Percentiles rank a stretch among this genome's conserved stretches.
These are phyloP conservation scores for Tarsius wallacei DNA, from an alignment of 2,797 vertebrate species.

Conservation along the genomic window DNA sequence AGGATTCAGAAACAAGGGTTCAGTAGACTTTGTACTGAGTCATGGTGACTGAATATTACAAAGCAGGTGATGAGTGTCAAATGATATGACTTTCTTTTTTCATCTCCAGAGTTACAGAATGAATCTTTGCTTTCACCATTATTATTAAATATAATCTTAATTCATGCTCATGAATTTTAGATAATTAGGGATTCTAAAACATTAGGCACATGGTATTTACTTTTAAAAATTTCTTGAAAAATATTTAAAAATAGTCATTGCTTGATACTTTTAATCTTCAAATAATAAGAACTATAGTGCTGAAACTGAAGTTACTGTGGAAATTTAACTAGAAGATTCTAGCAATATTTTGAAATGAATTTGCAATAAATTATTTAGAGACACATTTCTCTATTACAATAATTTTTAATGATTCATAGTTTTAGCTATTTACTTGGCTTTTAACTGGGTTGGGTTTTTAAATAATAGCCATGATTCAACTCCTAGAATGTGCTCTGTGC, in stretches of 20 bases:
- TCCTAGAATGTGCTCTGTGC: neutral
- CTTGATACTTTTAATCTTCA: neutral
- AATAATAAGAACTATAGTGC: neutral
- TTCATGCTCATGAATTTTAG: neutral
- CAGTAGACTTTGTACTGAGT: neutral
- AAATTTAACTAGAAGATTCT: too few species aligned
- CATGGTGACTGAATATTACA: neutral
- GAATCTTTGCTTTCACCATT: neutral
- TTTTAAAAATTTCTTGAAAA: neutral
- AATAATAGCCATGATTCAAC: neutral
- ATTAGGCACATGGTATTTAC: neutral
- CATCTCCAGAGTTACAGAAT: neutral
- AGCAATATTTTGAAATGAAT: neutral
- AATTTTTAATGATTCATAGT: neutral
- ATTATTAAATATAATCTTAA: neutral
- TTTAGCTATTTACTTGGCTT: neutral
- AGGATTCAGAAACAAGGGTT: neutral
- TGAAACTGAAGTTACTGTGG: neutral
- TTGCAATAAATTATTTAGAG: neutral
- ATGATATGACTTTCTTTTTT: neutral
- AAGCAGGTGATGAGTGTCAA: neutral
- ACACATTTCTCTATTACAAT: neutral
- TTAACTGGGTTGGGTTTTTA: neutral
- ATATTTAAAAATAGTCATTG: neutral
- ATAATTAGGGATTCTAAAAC: neutral